phyloP scores from a whole-genome alignment of 2,113 vertebrate genomes.

The Dermatemys mawii region DNA sequence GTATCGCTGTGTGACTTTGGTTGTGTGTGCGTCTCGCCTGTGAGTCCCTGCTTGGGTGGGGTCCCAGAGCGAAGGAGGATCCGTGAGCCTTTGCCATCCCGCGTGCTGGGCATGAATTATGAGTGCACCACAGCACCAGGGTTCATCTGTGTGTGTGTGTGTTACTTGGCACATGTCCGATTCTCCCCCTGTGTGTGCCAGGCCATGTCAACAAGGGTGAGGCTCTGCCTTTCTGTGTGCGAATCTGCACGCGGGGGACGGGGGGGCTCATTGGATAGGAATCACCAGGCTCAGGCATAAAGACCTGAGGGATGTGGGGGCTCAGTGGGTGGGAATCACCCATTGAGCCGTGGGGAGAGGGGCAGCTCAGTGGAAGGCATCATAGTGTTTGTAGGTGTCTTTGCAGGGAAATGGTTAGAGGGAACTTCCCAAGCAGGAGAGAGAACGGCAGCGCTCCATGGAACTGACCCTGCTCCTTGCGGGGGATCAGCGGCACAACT shows the following conservation, averaged over 20 bases:
- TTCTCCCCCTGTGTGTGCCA: background rate
- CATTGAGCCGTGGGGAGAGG: background rate
- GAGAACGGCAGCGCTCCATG: background rate
- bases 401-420: background rate
- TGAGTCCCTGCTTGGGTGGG: background rate
- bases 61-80: too few relatives aligned
- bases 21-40: background rate
- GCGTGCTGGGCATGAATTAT: background rate
- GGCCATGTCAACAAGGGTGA: background rate
- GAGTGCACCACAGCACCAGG: background rate
- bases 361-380: background rate
- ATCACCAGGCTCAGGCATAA: background rate
- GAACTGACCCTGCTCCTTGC: background rate
- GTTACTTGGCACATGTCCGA: background rate
- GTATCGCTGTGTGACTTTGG: background rate
- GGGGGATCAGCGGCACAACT: background rate
- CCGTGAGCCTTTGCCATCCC: background rate
- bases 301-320: background rate
- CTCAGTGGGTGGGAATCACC: background rate
- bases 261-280: background rate
- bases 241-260: background rate
- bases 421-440: background rate
- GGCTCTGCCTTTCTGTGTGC: background rate
- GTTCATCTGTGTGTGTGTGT: background rate
- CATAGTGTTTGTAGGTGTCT: background rate